A percentile compares a stretch with the other conserved stretches of the same genome.
Conservation (phyloP, 2,888 invertebrate genomes). For the Tachina lurida region DNA sequence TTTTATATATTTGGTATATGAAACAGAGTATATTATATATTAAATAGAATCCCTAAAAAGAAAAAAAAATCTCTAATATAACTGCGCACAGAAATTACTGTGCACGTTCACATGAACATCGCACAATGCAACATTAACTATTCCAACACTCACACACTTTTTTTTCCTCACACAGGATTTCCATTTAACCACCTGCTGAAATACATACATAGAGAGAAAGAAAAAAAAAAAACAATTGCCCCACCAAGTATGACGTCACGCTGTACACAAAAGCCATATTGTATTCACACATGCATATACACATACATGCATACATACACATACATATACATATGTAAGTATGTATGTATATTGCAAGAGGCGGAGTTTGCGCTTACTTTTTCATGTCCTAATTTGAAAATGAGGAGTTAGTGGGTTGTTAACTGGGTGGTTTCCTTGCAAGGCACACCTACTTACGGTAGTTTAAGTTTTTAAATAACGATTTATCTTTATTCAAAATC, state of each 20-base stretch:
- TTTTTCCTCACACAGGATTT: background rate
- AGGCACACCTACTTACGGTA: conserved; percentile 53
- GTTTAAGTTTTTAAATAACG: background rate
- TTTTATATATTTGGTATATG: background rate
- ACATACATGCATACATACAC: too few relatives aligned
- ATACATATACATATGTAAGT: too few relatives aligned
- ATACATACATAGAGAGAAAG: too few relatives aligned
- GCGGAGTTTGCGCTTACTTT: conserved; percentile 63
- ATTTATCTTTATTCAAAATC: conserved; percentile 21
- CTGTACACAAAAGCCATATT: conserved; percentile 68
- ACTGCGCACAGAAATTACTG: conserved; percentile 64
- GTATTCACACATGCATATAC: background rate
- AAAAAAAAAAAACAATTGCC: conserved; percentile 13
- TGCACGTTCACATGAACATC: conserved; percentile 45
- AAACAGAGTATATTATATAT: conserved; percentile 44
- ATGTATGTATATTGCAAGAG: conserved; percentile 23
- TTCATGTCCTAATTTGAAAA: background rate
- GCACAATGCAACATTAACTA: conserved; percentile 24
- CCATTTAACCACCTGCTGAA: conserved; percentile 36
- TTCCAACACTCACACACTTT: conserved; percentile 27
- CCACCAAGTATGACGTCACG: conserved; percentile 75
- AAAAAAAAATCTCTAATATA: conserved; percentile 36
- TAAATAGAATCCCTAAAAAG: conserved; percentile 25
- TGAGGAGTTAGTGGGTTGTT: background rate
- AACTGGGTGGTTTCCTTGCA: conserved; percentile 21